Evolutionary conservation across 2,888 invertebrate genomes (phyloP).

Genomic region (Cephus pygmeus): DNA sequence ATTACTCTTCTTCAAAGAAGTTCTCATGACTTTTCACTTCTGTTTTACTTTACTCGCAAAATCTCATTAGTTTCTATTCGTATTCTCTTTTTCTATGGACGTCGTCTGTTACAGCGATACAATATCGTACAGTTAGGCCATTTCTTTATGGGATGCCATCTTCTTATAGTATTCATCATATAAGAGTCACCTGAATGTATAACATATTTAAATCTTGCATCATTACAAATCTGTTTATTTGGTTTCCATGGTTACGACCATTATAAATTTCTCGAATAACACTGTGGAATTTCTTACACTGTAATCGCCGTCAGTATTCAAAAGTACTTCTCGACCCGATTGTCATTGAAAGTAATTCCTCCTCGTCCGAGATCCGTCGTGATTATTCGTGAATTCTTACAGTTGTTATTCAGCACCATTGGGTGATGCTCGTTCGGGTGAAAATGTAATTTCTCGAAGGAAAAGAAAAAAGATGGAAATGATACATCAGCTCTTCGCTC

Average conservation of each 20-base stretch:
- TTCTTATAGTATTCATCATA: neutral
- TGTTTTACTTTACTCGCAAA: no score
- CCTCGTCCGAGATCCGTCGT: neutral
- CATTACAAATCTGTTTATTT: no score
- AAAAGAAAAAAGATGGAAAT: neutral
- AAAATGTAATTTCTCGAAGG: neutral
- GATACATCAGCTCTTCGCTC: conserved; percentile 7
- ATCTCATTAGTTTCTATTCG: no score
- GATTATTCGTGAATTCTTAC: no score
- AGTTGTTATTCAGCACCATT: neutral
- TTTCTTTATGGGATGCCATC: neutral
- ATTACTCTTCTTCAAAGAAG: no score
- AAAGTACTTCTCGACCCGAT: no score
- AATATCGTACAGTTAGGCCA: neutral
- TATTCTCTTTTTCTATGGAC: neutral
- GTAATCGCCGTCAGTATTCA: neutral
- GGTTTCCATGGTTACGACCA: neutral
- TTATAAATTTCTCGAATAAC: neutral
- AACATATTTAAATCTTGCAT: no score
- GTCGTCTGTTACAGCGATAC: neutral
- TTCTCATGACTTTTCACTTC: no score
- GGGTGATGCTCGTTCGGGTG: conserved; percentile 7
- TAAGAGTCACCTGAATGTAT: no score
- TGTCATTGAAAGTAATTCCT: neutral
- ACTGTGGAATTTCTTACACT: neutral